Base-by-base conservation (phyloP, 2,888 invertebrate species). In the Cataglyphis cursor region DNA sequence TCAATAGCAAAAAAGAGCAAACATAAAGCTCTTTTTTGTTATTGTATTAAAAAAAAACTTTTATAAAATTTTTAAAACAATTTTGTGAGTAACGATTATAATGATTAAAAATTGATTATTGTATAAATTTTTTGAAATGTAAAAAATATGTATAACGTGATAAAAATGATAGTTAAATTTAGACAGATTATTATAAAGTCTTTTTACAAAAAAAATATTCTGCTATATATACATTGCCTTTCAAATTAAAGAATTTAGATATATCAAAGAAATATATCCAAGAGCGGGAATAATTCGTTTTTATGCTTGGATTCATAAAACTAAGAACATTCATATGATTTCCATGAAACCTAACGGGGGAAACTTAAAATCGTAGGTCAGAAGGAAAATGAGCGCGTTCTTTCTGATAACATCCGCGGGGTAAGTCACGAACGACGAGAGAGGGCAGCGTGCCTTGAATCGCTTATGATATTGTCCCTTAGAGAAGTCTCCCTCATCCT, bases 401-500 rank as follows among this genome's bases (percentile, higher is more conserved):
- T n/a, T n/a, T 3, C 28, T 54, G 65, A 78, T 78, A 78, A 78
- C 31, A 38, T 78, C 44, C 68, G 31, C 38, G 73, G 81, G 86
- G 72, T 78, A 85, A 87, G 86, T 90, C 85, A 88, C 85, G 86
- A 85, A 85, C 84, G 74, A 81, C 70, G 83, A 76, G 86, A 83
- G 82, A 74, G 87, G 81, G 66, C 81, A 87, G 88, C 93, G 93
- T 92, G 92, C 90, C 80, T 87, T 88, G 92, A 91, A 93, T 92
- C 89, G 90, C 90, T 92, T 92, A 93, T 91, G 90, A 93, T 91
- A 90, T 91, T 90, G 91, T 90, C 89, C 87, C 86, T 85, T 68
- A 51, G 21, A 41, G 18, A 31, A 74, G 68, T 70, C 21, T 59
- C 68, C 59, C 41, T 59, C 35, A 84, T 48, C 59, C 65, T 75